Conservation (phyloP, 2,797 vertebrate species). For the Enteromius mattozi region DNA sequence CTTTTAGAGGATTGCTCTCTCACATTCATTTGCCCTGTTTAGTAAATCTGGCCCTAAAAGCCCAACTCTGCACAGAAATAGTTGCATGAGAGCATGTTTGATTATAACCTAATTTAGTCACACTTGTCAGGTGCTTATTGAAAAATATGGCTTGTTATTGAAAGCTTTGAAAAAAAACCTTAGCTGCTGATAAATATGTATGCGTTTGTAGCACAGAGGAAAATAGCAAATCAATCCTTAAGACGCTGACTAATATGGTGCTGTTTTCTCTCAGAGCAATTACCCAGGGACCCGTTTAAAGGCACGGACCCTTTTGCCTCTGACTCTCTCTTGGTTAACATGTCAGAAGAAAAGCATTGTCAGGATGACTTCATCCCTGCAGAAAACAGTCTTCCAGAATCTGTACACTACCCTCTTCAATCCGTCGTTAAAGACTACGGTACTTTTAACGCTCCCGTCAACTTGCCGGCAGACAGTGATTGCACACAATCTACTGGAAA, state of each 20-base stretch:
- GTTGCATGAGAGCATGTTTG: background rate
- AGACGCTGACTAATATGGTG: slow-evolving; percentile 24
- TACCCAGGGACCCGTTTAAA: slow-evolving; percentile 89
- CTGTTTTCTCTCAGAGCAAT: slow-evolving; percentile 80
- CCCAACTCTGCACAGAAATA: background rate
- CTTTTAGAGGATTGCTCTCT: background rate
- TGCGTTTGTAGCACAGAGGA: background rate
- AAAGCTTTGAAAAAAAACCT: background rate
- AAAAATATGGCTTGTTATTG: background rate
- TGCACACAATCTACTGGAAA: slow-evolving; percentile 40
- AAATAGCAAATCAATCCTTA: background rate
- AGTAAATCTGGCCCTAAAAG: background rate
- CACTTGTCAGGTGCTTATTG: background rate
- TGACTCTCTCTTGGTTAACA: slow-evolving; percentile 81
- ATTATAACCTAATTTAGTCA: slow-evolving; percentile 1
- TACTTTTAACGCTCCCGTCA: slow-evolving; percentile 16
- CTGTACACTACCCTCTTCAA: slow-evolving; percentile 4
- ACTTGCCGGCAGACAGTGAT: background rate
- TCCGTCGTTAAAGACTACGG: slow-evolving; percentile 31
- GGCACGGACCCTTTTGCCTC: slow-evolving; percentile 88
- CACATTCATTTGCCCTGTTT: background rate
- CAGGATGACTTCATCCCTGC: slow-evolving; percentile 79
- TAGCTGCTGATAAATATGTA: background rate
- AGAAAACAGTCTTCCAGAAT: slow-evolving; percentile 35
- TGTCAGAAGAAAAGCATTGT: slow-evolving; percentile 74